Conservation (phyloP, 2,113 vertebrate species). For the Enhydra lutris region DNA sequence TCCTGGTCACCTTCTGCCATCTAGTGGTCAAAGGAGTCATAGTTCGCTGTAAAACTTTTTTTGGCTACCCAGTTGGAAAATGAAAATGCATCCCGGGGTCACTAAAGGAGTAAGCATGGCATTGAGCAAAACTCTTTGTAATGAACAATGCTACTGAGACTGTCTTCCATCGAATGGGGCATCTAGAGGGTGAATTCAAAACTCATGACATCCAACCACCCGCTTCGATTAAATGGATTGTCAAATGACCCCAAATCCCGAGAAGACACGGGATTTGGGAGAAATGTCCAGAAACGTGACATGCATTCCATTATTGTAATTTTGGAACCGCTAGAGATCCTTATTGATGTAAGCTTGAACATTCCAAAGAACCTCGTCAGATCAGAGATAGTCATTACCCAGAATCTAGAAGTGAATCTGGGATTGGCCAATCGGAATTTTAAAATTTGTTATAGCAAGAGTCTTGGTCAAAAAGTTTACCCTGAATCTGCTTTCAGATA, state of each 20-base stretch:
- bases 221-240: background rate
- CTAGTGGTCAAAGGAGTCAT: constrained; percentile 70
- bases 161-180: background rate
- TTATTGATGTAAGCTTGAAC: background rate
- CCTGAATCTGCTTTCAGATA: background rate
- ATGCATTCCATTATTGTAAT: background rate
- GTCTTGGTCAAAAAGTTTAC: background rate
- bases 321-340: background rate
- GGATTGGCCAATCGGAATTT: background rate
- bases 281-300: background rate
- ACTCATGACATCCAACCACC: background rate
- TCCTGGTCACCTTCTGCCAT: constrained; percentile 72
- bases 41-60: background rate
- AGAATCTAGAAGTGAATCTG: background rate
- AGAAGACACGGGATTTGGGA: background rate
- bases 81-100: background rate
- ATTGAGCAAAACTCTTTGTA: background rate
- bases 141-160: background rate
- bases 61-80: background rate
- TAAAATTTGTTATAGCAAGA: background rate
- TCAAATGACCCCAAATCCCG: background rate
- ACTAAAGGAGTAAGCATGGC: background rate
- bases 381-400: background rate
- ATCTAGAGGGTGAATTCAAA: background rate
- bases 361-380: background rate